Evolutionary conservation across 1,140 invertebrate species (phyloP), one percentile per base, ranked within the genome.

Genomic region (Drosophila nebulosa): DNA sequence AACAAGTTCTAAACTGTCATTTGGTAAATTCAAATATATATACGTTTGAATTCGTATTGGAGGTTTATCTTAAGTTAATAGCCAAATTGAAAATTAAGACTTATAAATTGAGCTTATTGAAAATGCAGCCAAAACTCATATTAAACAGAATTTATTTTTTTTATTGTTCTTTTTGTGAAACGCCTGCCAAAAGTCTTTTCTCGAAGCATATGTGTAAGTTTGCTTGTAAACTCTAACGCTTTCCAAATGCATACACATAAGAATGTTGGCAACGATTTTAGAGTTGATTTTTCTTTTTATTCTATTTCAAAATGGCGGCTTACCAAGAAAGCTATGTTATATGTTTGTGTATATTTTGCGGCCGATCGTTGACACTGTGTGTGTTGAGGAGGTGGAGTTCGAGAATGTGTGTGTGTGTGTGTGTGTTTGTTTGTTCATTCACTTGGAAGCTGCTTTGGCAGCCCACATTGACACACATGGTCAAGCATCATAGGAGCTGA

Each of bases 361-460:
- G 69, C 69, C 78, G 74, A 80, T 81, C 78, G 81, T 32, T 74
- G 74, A 52, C 59, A n/a, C 58, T n/a, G 5, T 27, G 26, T 35
- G 36, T 14, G 39, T 4, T n/a, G n/a, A n/a, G n/a, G 3, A 21
- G 10, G 10, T 12, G 27, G 27, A 12, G 16, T 46, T 21, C 36
- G 21, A 18, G 36, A 26, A 32, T 53, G 27, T 30, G 6, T 9
- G 57, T 62, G 51, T 62, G 51, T 39, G 18, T 39, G 35, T 12
- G 6, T 30, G 30, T 32, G 51, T 62, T 51, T 52, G 18, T 51
- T 30, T 21, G 51, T 74, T 50, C 74, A 78, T 57, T 78, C 78
- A 74, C 39, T 81, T 69, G 78, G 53, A 81, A 81, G 64, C 70
- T 81, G 73, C 78, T 77, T 79, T 71, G 78, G 73, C 78, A 72